Conservation (phyloP, 2,888 invertebrate genomes). For the Odiellus spinosus region DNA sequence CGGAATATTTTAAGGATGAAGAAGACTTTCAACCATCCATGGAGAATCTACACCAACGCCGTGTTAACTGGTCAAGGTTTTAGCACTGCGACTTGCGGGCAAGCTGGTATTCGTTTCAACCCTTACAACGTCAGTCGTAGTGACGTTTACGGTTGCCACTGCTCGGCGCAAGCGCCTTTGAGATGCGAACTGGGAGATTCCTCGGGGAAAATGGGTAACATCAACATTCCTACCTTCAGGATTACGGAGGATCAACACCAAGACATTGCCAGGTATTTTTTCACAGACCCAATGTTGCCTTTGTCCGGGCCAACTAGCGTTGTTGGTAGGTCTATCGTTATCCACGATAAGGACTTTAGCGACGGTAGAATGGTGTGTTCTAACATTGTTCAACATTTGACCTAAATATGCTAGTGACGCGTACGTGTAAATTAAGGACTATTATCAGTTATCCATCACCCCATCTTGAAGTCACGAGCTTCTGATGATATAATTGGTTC, state of each 20-base stretch:
- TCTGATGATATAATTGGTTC: no score
- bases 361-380: slow-evolving; percentile 67
- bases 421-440: no score
- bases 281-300: slow-evolving; percentile 59
- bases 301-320: slow-evolving; percentile 58
- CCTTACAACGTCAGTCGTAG: slow-evolving; percentile 45
- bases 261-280: slow-evolving; percentile 37
- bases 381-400: slow-evolving; percentile 41
- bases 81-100: slow-evolving; percentile 18
- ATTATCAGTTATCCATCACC: no score
- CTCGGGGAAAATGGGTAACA: slow-evolving; percentile 64
- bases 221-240: slow-evolving; percentile 40
- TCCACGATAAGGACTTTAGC: slow-evolving; percentile 60
- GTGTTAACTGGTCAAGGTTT: slow-evolving; percentile 16
- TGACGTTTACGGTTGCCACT: slow-evolving; percentile 47
- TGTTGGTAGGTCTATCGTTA: slow-evolving; percentile 63
- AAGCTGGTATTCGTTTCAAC: slow-evolving; percentile 52
- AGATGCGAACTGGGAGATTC: slow-evolving; percentile 83
- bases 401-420: no score
- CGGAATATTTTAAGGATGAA: neutral
- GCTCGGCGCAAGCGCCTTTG: slow-evolving; percentile 68
- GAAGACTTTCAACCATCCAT: slow-evolving; percentile 36
- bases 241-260: slow-evolving; percentile 13
- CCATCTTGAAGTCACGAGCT: no score
- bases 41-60: slow-evolving; percentile 52